These are phyloP conservation scores for Macropus fuliginosus DNA, from an alignment of 2,797 vertebrate genomes.

Conservation along the genomic window DNA sequence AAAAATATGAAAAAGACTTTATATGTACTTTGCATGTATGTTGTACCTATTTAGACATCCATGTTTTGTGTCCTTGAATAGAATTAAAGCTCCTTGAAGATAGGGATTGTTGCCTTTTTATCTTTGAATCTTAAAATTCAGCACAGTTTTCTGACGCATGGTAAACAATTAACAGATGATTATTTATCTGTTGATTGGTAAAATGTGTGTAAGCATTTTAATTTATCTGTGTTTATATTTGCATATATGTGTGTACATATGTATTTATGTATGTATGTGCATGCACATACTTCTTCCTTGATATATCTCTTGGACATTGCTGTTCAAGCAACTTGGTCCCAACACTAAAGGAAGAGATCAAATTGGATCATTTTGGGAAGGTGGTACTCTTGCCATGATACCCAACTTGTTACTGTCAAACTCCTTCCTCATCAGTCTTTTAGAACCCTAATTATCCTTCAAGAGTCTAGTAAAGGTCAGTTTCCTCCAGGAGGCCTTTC, in stretches of 20 bases:
- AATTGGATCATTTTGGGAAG: background rate
- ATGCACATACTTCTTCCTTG: background rate
- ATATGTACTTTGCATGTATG: background rate
- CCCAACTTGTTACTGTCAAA: background rate
- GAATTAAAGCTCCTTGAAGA: background rate
- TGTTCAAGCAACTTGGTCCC: background rate
- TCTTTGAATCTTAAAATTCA: background rate
- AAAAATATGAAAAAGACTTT: background rate
- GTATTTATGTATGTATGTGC: background rate
- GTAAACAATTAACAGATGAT: background rate
- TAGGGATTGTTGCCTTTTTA: background rate
- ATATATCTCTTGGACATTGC: background rate
- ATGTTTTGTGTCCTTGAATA: background rate
- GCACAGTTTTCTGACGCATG: background rate
- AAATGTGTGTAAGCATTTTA: background rate
- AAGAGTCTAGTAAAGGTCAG: background rate
- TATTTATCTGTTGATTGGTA: background rate
- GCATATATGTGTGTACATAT: background rate
- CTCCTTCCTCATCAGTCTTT: background rate
- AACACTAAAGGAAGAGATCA: background rate
- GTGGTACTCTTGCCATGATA: background rate
- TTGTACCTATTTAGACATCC: background rate
- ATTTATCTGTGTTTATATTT: background rate
- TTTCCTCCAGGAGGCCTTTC: background rate
- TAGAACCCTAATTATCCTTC: background rate